Evolutionary conservation across 2,113 vertebrate genomes (phyloP), one percentile per base, ranked within the genome.

Genomic region (Strix uralensis): DNA sequence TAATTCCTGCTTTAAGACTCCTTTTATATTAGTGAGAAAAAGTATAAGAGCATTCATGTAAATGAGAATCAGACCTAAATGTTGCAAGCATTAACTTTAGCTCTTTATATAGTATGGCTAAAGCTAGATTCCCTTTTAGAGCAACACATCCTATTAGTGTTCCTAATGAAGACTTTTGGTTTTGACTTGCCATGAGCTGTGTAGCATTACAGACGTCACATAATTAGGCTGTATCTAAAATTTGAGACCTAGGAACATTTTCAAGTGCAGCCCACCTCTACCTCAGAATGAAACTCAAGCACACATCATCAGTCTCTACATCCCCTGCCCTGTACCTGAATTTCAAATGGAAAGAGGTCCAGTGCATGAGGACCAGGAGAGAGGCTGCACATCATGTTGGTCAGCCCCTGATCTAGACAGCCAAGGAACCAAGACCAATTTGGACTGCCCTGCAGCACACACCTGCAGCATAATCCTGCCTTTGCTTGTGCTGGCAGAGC

Each of bases 381-480:
- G 25, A 65, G 29, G 29, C 36, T 71, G 34, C 51, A 40, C 51
- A 17, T 11, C 19, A 11, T 29, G 21, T 20, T 71, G 23, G 23
- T 46, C 11, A 46, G 51, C 23, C 23, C 29, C 36, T 63, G 25
- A 12, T 65, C 34, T 40, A 10, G 30, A 32, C 46, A 40, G 15
- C 38, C 15, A 46, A 58, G 51, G 36, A 44, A 40, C 8, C 12
- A 23, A n/a, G 57, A 46, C 15, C 9, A 29, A 6, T 42, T 36
- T 1, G 1, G 15, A 15, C 38, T 52, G 27, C 25, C 11, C 49
- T 0, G 4, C 7, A 80, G 20, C 61, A n/a, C 29, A 30, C 18
- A 30, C 14, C 14, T 27, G 8, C 9, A 46, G 5, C n/a, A 25
- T 57, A 51, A 42, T 42, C 40, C 40, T 23, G 36, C 36, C 66